These are phyloP conservation scores for Pristionchus fissidentatus DNA, from an alignment of 2,888 invertebrate species.

Conservation along the genomic window DNA sequence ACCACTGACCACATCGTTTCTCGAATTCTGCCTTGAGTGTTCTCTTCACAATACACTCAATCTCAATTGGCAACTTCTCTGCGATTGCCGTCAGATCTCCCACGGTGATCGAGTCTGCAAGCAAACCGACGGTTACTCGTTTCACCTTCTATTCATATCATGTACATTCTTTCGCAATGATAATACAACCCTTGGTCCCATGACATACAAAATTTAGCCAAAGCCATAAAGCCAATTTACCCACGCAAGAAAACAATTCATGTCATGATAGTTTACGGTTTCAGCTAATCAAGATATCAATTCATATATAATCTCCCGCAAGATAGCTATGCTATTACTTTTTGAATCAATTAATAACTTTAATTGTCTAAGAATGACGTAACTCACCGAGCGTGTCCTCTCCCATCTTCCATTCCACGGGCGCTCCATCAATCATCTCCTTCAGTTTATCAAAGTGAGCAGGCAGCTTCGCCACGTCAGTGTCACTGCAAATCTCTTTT, in stretches of 20 bases:
- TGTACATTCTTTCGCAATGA: no score
- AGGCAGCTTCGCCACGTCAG: not conserved
- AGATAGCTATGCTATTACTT: no score
- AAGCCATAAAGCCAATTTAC: no score
- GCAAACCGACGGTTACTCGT: no score
- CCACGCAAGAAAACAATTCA: no score
- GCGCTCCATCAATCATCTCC: not conserved
- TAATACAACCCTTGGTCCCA: no score
- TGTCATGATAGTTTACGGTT: no score
- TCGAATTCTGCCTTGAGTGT: not conserved
- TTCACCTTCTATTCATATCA: not conserved
- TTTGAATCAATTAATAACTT: no score
- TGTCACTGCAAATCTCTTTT: not conserved
- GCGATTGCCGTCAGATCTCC: not conserved
- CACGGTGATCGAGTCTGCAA: slow-evolving; percentile 18
- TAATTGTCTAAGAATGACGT: no score
- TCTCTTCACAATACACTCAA: not conserved
- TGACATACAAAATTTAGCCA: no score
- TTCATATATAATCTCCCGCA: no score
- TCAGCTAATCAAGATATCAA: no score
- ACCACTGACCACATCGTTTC: not conserved
- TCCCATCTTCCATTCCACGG: not conserved
- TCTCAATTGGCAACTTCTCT: not conserved
- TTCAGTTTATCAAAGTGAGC: not conserved
- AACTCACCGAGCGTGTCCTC: not conserved